Evolutionary conservation across 2,888 invertebrate species (phyloP).

Genomic region (Tanypteryx hageni): DNA sequence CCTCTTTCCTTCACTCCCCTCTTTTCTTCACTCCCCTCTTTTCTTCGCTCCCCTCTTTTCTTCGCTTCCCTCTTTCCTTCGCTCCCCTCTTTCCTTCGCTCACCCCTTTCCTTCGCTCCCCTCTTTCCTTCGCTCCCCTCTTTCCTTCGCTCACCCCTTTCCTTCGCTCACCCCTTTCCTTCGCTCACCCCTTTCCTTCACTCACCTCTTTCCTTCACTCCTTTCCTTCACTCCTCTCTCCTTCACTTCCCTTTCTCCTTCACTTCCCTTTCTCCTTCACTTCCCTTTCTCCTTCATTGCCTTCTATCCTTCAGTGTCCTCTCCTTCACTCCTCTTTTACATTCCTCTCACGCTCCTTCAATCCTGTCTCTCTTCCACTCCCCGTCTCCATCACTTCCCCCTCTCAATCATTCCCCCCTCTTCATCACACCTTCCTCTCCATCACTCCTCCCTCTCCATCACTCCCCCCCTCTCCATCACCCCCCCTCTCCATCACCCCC

Average conservation of each 20-base stretch:
- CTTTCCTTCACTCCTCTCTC: slow-evolving; percentile 8
- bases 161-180: not conserved
- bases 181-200: not conserved
- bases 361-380: not conserved
- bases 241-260: not conserved
- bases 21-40: not conserved
- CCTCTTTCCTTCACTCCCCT: not conserved
- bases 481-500: not conserved
- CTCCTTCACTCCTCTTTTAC: not conserved
- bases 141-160: not conserved
- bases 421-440: not conserved
- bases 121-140: not conserved
- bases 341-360: too few relatives aligned
- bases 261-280: not conserved
- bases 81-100: not conserved
- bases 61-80: not conserved
- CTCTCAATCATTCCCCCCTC: not conserved
- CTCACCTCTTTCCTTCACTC: not conserved
- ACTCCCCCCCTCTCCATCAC: not conserved
- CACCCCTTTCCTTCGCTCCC: not conserved
- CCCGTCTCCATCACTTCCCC: not conserved
- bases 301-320: not conserved
- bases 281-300: not conserved
- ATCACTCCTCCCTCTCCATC: not conserved
- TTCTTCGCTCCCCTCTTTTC: not conserved